These are phyloP conservation scores for Plagiodera versicolora DNA, from an alignment of 2,888 invertebrate genomes.

Conservation along the genomic window DNA sequence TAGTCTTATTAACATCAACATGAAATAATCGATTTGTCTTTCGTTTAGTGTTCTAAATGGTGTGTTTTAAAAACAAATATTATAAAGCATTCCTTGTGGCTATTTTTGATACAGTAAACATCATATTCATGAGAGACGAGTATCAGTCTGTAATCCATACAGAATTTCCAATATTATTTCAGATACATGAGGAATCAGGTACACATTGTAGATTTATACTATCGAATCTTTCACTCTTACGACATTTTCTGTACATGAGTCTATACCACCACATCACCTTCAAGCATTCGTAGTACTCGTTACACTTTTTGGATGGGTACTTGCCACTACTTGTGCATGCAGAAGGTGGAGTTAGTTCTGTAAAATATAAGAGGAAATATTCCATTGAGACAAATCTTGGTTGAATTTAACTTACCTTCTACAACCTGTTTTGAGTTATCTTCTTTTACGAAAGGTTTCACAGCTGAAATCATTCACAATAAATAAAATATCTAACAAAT, in stretches of 20 bases:
- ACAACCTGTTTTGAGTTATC: background rate
- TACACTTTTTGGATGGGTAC: slow-evolving; percentile 27
- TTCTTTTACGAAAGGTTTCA: background rate
- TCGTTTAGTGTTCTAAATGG: too few species aligned
- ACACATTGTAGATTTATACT: slow-evolving; percentile 16
- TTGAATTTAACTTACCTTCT: background rate
- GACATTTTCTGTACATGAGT: slow-evolving; percentile 24
- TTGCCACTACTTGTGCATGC: slow-evolving; percentile 23
- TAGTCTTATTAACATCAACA: too few species aligned
- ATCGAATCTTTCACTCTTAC: slow-evolving; percentile 25
- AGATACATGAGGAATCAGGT: slow-evolving; percentile 17
- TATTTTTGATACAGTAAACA: too few species aligned
- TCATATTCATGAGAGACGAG: too few species aligned
- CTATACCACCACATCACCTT: slow-evolving; percentile 35
- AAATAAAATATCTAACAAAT: too few species aligned
- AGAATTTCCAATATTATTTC: background rate
- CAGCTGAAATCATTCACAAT: background rate
- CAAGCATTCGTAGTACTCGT: slow-evolving; percentile 33
- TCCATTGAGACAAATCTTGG: background rate
- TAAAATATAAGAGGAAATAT: background rate
- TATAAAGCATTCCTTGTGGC: too few species aligned
- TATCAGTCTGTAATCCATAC: background rate
- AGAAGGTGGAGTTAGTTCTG: slow-evolving; percentile 16
- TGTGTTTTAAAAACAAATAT: too few species aligned
- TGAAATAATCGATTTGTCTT: too few species aligned